phyloP scores from a whole-genome alignment of 2,888 invertebrate species.

The Ypsolopha sequella region DNA sequence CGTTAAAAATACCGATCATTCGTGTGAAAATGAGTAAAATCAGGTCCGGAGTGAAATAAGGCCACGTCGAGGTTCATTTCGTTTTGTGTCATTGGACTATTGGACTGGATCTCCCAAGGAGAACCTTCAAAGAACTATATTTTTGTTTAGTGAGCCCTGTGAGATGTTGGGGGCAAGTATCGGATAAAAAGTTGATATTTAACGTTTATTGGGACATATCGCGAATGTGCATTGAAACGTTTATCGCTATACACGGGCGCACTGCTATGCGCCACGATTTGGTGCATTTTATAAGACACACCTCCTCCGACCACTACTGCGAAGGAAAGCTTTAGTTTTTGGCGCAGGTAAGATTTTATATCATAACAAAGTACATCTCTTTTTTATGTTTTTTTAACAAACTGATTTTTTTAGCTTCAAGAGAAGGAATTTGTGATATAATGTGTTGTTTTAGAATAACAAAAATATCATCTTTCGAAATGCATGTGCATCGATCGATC shows the following conservation, averaged over 20 bases:
- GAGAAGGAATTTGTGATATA: too few relatives aligned
- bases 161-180: slow-evolving; percentile 56
- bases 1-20: not conserved
- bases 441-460: too few relatives aligned
- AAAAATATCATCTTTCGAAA: too few relatives aligned
- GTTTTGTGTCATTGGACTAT: slow-evolving; percentile 16
- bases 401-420: too few relatives aligned
- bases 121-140: slow-evolving; percentile 39
- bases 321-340: slow-evolving; percentile 69
- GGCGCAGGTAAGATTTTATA: slow-evolving; percentile 33
- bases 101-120: slow-evolving; percentile 19
- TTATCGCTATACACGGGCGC: slow-evolving; percentile 71
- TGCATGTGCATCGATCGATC: too few relatives aligned
- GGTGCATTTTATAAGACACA: slow-evolving; percentile 81
- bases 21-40: slow-evolving; percentile 53
- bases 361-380: not conserved
- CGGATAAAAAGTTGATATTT: slow-evolving; percentile 48
- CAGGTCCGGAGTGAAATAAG: slow-evolving; percentile 62
- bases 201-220: slow-evolving; percentile 54
- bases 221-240: slow-evolving; percentile 71
- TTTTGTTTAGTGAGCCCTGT: slow-evolving; percentile 48
- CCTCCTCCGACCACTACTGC: slow-evolving; percentile 83
- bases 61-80: slow-evolving; percentile 12
- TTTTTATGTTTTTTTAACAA: not conserved
- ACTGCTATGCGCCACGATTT: slow-evolving; percentile 84